Evolutionary conservation across 2,797 vertebrate genomes (phyloP).

Genomic region (Acipenser oxyrinchus): DNA sequence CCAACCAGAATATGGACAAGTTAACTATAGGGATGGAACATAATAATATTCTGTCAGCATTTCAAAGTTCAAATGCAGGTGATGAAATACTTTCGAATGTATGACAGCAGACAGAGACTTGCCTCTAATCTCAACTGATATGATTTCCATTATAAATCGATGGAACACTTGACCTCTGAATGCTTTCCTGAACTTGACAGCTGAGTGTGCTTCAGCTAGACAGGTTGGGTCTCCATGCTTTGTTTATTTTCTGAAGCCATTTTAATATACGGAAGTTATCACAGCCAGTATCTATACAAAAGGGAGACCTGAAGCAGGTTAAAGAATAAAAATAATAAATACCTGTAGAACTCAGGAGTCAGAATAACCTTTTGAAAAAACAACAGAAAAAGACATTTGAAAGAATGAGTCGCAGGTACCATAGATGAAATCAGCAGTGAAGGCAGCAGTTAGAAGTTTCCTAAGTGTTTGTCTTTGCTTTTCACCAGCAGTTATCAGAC

Average conservation of each 20-base stretch:
- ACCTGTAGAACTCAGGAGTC: conserved; percentile 24
- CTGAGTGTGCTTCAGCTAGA: too few relatives aligned
- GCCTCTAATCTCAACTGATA: too few relatives aligned
- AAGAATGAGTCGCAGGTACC: conserved; percentile 31
- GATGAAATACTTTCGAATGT: too few relatives aligned
- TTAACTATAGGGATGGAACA: background rate
- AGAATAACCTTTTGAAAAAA: conserved; percentile 38
- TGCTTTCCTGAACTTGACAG: too few relatives aligned
- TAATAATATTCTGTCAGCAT: background rate
- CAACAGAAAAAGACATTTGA: conserved; percentile 33
- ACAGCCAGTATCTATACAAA: background rate
- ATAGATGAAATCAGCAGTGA: conserved; percentile 36
- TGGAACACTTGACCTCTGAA: too few relatives aligned
- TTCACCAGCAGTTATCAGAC: conserved; percentile 52
- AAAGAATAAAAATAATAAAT: conserved; percentile 5
- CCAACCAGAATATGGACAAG: too few relatives aligned
- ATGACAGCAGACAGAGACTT: too few relatives aligned
- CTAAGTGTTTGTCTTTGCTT: conserved; percentile 45
- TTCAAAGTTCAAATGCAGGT: too few relatives aligned
- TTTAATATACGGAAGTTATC: background rate
- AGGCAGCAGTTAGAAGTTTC: conserved; percentile 30
- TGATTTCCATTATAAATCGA: too few relatives aligned
- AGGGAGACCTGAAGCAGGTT: too few relatives aligned
- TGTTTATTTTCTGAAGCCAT: background rate
- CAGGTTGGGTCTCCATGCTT: too few relatives aligned